Conservation (phyloP, 1,140 invertebrate genomes). For the Rhyzopertha dominica region DNA sequence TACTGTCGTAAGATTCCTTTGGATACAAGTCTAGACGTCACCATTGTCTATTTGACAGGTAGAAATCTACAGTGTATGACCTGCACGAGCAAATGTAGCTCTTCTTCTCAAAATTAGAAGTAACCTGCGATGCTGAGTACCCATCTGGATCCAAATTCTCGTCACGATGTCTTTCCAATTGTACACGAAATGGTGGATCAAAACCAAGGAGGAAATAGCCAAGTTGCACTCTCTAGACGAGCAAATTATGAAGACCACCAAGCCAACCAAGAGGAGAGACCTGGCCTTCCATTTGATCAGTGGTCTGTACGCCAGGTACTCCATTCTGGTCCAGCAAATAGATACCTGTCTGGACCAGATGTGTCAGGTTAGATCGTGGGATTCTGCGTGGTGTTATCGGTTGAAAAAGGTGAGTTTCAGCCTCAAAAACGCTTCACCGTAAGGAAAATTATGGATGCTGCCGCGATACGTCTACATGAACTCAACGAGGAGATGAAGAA, state of each 20-base stretch:
- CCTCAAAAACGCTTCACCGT: slow-evolving; percentile 36
- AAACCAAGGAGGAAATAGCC: slow-evolving; percentile 29
- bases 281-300: slow-evolving; percentile 31
- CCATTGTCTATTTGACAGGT: too few species aligned
- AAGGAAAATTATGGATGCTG: slow-evolving; percentile 37
- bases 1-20: too few species aligned
- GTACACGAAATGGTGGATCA: slow-evolving; percentile 41
- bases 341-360: slow-evolving; percentile 37
- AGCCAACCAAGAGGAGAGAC: slow-evolving; percentile 23
- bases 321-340: slow-evolving; percentile 36
- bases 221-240: slow-evolving; percentile 25
- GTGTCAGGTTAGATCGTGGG: slow-evolving; percentile 23
- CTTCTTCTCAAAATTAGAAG: too few species aligned
- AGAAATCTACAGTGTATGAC: too few species aligned
- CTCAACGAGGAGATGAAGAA: slow-evolving; percentile 46
- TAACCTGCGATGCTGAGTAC: too few species aligned
- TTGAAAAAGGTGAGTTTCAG: slow-evolving; percentile 18
- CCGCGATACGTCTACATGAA: slow-evolving; percentile 34
- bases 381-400: too few species aligned
- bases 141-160: too few species aligned
- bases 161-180: slow-evolving; percentile 42
- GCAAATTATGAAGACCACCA: slow-evolving; percentile 14
- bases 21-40: too few species aligned
- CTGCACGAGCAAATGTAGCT: too few species aligned
- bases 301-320: slow-evolving; percentile 36